Percentiles rank a stretch among this genome's conserved stretches.
Evolutionary conservation across 1,140 invertebrate genomes (phyloP).

Genomic region (Phymorhynchus buccinoides): DNA sequence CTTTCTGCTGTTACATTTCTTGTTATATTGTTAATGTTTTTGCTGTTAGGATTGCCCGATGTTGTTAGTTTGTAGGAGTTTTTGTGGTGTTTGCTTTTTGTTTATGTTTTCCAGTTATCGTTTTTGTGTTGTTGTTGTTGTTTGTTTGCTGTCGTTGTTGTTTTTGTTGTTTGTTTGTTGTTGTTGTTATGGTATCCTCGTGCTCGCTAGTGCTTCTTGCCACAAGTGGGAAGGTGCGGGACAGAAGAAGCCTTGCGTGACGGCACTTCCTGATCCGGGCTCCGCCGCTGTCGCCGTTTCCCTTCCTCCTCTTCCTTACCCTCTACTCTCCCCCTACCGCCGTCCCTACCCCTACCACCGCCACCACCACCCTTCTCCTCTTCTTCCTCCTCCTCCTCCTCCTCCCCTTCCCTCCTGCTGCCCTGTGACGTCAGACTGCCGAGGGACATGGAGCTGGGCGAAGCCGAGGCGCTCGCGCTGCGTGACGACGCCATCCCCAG

Average conservation of each 20-base stretch:
- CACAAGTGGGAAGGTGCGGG: too few species aligned
- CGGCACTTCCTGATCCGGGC: not conserved
- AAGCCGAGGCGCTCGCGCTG: not conserved
- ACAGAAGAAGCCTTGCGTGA: not conserved
- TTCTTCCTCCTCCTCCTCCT: not conserved
- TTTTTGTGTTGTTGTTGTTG: not conserved
- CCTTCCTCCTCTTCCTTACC: not conserved
- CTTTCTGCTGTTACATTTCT: too few species aligned
- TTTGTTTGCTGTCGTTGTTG: not conserved
- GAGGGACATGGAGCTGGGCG: not conserved
- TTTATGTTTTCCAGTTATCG: not conserved
- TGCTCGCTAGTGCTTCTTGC: too few species aligned
- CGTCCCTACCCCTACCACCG: constrained; percentile 7
- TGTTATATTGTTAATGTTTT: too few species aligned
- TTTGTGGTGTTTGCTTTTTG: not conserved
- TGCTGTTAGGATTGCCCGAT: too few species aligned
- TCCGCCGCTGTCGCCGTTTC: not conserved
- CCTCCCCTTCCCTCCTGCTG: not conserved
- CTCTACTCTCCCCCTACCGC: not conserved
- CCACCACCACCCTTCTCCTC: not conserved
- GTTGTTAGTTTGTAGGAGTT: too few species aligned
- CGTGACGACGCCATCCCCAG: not conserved
- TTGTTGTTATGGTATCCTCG: too few species aligned
- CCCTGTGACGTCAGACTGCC: constrained; percentile 5
- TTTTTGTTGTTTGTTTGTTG: not conserved